Percentiles rank a stretch among this genome's conserved stretches.
These are phyloP conservation scores for Laticauda laticaudata DNA, from an alignment of 2,113 vertebrate genomes.

Conservation along the genomic window DNA sequence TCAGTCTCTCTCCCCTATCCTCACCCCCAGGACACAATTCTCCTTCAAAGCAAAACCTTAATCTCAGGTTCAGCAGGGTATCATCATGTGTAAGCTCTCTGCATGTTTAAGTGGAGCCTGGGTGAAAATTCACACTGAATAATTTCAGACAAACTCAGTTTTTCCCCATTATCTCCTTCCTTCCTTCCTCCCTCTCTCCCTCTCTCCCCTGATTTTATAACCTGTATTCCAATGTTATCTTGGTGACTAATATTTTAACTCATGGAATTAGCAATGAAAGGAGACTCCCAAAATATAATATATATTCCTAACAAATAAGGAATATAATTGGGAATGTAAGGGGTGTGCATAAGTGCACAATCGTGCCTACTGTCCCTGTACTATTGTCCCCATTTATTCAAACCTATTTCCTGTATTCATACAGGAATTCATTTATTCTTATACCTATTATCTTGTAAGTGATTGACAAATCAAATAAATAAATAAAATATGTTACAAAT, in stretches of 20 bases:
- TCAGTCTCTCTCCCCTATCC: background rate
- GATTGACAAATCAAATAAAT: too few species aligned
- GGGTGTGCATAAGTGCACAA: too few species aligned
- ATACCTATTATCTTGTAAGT: too few species aligned
- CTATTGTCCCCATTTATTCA: too few species aligned
- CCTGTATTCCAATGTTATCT: background rate
- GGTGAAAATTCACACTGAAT: constrained; percentile 3
- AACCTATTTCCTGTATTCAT: too few species aligned
- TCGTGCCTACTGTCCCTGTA: too few species aligned
- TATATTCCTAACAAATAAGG: too few species aligned
- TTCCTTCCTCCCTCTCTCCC: background rate
- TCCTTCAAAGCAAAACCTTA: constrained; percentile 18
- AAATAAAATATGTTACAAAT: background rate
- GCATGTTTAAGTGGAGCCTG: background rate
- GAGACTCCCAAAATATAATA: background rate
- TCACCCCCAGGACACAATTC: background rate
- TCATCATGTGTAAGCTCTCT: constrained; percentile 3
- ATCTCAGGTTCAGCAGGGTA: background rate
- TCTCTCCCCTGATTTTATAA: background rate
- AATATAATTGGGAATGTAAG: too few species aligned
- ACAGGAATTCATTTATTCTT: too few species aligned
- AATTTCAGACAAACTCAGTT: background rate
- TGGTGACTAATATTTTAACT: background rate
- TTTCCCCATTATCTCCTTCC: background rate
- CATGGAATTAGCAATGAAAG: background rate